phyloP scores from a whole-genome alignment of 2,113 vertebrate species.

The Cacatua alba region DNA sequence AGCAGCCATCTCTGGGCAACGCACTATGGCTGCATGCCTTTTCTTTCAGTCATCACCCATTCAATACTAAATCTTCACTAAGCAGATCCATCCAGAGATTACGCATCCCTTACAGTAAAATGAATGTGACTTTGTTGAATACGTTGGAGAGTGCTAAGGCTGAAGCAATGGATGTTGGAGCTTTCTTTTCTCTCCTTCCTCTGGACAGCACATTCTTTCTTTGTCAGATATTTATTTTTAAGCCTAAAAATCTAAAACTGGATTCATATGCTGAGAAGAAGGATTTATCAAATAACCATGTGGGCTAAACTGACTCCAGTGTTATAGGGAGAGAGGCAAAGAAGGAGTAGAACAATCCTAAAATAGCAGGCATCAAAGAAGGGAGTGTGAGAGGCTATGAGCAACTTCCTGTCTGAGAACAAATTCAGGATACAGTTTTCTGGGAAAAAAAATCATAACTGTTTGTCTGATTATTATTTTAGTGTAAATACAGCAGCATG shows the following conservation, averaged over 20 bases:
- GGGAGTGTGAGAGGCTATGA: background rate
- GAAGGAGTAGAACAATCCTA: background rate
- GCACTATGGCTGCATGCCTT: background rate
- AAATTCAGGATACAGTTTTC: conserved; percentile 19
- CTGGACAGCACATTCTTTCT: background rate
- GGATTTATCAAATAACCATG: background rate
- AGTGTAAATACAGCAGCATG: background rate
- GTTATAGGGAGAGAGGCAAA: conserved; percentile 18
- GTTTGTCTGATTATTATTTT: conserved; percentile 11
- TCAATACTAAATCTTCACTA: conserved; percentile 16
- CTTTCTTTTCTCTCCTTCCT: background rate
- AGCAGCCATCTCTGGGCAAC: background rate
- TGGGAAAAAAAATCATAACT: background rate
- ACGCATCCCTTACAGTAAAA: background rate
- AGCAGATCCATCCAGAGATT: conserved; percentile 1
- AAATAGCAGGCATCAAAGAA: conserved; percentile 48
- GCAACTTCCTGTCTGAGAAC: conserved; percentile 32
- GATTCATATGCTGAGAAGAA: background rate
- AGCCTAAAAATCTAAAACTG: conserved; percentile 20
- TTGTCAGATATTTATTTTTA: conserved; percentile 18
- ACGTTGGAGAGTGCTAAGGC: background rate
- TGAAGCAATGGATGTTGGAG: background rate
- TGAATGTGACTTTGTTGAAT: background rate
- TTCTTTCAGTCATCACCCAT: background rate
- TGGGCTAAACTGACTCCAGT: conserved; percentile 16